Percentiles rank a stretch among this genome's conserved stretches.
These are phyloP conservation scores for Hoplodrina blanda DNA, from an alignment of 2,888 invertebrate species.

Conservation along the genomic window DNA sequence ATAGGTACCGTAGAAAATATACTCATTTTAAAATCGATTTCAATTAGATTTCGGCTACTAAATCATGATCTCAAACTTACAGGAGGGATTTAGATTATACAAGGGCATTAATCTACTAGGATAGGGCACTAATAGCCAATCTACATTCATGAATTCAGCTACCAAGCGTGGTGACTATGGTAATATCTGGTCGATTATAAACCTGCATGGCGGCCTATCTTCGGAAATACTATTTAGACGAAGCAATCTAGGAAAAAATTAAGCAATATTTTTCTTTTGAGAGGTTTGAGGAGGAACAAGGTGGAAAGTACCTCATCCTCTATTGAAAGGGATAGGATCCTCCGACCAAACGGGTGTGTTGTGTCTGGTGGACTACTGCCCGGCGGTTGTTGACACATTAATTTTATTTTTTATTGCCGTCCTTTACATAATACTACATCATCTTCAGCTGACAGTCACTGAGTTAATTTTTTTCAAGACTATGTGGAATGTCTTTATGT, in stretches of 20 bases:
- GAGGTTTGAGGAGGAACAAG: no score
- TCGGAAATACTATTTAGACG: not conserved
- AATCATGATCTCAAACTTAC: slow-evolving; percentile 13
- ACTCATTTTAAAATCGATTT: not conserved
- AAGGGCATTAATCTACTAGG: slow-evolving; percentile 17
- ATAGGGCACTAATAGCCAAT: slow-evolving; percentile 44
- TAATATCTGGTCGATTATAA: slow-evolving; percentile 34
- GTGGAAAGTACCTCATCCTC: no score
- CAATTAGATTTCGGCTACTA: not conserved
- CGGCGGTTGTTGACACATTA: no score
- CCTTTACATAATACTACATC: not conserved
- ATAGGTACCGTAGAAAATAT: no score
- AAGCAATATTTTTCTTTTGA: not conserved
- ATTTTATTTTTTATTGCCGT: not conserved
- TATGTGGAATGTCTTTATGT: not conserved
- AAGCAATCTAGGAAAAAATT: not conserved
- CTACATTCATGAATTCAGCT: slow-evolving; percentile 55
- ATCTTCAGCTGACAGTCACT: not conserved
- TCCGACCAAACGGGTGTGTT: no score
- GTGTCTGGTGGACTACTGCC: no score
- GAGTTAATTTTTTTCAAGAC: not conserved
- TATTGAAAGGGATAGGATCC: no score
- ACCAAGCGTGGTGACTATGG: slow-evolving; percentile 16
- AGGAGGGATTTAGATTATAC: not conserved
- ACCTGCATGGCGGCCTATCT: not conserved